Conservation (phyloP, 2,797 vertebrate genomes). For the Bryconaethiops microstoma region DNA sequence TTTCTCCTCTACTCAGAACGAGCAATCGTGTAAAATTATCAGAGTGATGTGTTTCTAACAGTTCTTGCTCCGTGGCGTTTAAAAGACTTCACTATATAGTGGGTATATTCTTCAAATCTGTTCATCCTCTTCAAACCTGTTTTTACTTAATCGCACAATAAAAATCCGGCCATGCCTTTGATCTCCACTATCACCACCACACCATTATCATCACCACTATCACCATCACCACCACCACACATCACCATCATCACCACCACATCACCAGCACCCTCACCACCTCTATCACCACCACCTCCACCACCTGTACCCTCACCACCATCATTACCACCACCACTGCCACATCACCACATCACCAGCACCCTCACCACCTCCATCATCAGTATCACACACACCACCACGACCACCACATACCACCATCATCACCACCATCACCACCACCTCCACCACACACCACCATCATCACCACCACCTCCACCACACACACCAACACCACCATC, state of each 20-base stretch:
- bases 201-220: background rate
- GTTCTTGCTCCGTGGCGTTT: background rate
- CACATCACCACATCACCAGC: background rate
- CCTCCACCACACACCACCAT: too few relatives aligned
- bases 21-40: constrained; percentile 11
- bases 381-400: too few relatives aligned
- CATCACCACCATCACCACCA: too few relatives aligned
- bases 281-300: too few relatives aligned
- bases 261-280: too few relatives aligned
- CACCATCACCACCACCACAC: background rate
- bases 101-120: background rate
- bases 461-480: too few relatives aligned
- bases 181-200: too few relatives aligned
- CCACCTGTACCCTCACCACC: too few relatives aligned
- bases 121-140: constrained; percentile 9
- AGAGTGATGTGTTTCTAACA: background rate
- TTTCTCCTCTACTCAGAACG: background rate
- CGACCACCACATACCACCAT: background rate
- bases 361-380: too few relatives aligned
- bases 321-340: too few relatives aligned
- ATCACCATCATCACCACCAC: background rate
- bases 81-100: background rate
- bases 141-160: constrained; percentile 5
- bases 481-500: too few relatives aligned
- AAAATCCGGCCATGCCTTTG: constrained; percentile 4